These are phyloP conservation scores for Panagrolaimus sp. DNA, from an alignment of 1,140 invertebrate genomes.

Conservation along the genomic window DNA sequence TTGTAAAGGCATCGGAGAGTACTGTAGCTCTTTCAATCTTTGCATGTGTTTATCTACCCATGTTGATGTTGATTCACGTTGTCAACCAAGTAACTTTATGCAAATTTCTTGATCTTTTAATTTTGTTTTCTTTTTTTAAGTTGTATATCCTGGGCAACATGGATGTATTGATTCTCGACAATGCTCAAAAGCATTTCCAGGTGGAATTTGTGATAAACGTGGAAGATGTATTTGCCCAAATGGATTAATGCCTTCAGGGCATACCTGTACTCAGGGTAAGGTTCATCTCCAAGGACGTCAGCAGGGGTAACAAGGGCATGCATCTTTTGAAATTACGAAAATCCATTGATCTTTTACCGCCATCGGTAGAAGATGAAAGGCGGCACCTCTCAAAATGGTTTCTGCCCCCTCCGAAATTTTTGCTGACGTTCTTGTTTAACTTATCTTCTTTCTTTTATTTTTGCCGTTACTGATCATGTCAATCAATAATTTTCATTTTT, in stretches of 20 bases:
- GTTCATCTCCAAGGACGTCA: too few species aligned
- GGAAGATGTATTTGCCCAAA: conserved; percentile 38
- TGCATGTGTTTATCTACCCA: conserved; percentile 30
- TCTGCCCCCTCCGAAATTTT: too few species aligned
- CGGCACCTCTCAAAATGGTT: too few species aligned
- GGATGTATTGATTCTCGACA: conserved; percentile 44
- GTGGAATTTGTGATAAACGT: conserved; percentile 35
- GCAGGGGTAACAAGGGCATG: too few species aligned
- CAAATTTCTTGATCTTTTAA: background rate
- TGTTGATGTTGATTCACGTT: conserved; percentile 24
- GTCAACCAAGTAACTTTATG: conserved; percentile 23
- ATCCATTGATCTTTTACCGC: too few species aligned
- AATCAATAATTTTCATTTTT: background rate
- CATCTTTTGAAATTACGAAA: too few species aligned
- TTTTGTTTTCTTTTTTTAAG: conserved; percentile 19
- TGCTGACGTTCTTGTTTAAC: too few species aligned
- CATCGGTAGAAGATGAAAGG: too few species aligned
- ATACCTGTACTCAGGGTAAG: conserved; percentile 31
- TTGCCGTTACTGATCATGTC: conserved; percentile 15
- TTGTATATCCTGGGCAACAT: conserved; percentile 42
- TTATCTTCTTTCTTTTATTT: background rate
- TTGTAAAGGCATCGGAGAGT: conserved; percentile 36
- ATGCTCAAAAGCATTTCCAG: conserved; percentile 44
- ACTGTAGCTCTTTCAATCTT: conserved; percentile 24
- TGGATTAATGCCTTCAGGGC: conserved; percentile 28